phyloP scores from a whole-genome alignment of 2,113 vertebrate species.

The Eretmodus cyanostictus region DNA sequence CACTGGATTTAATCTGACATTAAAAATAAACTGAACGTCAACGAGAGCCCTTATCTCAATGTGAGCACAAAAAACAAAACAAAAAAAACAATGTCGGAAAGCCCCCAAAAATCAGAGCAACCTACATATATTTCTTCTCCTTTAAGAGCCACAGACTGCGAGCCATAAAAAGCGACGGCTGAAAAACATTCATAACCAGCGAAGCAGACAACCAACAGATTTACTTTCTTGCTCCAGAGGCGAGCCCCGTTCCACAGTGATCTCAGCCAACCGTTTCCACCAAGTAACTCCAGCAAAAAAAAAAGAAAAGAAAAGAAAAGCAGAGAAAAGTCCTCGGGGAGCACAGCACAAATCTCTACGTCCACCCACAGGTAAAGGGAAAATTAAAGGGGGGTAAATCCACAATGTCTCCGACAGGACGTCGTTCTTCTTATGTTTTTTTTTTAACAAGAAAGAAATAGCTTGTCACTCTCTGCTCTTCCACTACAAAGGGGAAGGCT shows the following conservation, averaged over 20 bases:
- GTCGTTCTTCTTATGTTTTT: constrained; percentile 27
- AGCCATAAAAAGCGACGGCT: constrained; percentile 63
- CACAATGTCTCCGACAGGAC: constrained; percentile 56
- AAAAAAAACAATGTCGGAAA: background rate
- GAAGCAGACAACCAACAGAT: constrained; percentile 71
- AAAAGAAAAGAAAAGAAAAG: constrained; percentile 3
- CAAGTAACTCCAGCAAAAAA: constrained; percentile 64
- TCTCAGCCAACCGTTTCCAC: constrained; percentile 64
- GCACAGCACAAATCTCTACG: constrained; percentile 6
- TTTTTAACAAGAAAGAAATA: constrained; percentile 75
- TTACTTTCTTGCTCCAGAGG: constrained; percentile 77
- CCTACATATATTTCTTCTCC: constrained; percentile 45
- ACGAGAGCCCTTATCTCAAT: background rate
- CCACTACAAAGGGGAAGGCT: constrained; percentile 86
- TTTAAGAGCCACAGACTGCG: constrained; percentile 58
- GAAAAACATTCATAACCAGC: constrained; percentile 73
- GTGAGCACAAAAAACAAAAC: background rate
- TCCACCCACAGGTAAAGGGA: constrained; percentile 60
- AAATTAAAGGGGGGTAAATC: constrained; percentile 51
- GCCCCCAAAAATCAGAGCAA: background rate
- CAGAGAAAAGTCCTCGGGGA: constrained; percentile 60
- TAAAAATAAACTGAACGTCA: constrained; percentile 4
- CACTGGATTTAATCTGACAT: constrained; percentile 3
- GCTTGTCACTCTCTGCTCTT: constrained; percentile 81
- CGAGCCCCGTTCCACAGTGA: constrained; percentile 61